These are phyloP conservation scores for Mimas tiliae DNA, from an alignment of 2,888 invertebrate genomes.

Conservation along the genomic window DNA sequence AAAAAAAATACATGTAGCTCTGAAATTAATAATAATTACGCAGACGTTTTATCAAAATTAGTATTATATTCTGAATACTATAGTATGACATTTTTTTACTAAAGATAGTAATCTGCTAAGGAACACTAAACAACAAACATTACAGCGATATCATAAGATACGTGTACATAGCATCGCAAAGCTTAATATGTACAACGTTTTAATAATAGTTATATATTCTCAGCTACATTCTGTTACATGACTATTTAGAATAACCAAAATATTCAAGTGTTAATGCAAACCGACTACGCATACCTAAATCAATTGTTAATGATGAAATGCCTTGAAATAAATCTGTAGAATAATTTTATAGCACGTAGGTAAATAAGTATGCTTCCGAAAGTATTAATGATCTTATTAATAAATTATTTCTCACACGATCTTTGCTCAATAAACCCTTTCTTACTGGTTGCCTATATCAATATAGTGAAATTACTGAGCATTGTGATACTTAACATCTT, in stretches of 20 bases:
- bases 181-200: neutral
- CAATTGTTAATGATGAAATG: neutral
- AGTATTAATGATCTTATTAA: constrained; percentile 1
- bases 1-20: too few species aligned
- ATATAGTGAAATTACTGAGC: too few species aligned
- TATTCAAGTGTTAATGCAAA: constrained; percentile 41
- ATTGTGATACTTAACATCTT: too few species aligned
- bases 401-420: neutral
- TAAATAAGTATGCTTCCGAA: neutral
- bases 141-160: too few species aligned
- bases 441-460: too few species aligned
- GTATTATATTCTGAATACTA: too few species aligned
- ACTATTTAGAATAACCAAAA: constrained; percentile 34
- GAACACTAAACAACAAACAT: too few species aligned
- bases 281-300: constrained; percentile 35
- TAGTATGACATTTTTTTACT: too few species aligned
- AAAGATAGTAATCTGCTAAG: too few species aligned
- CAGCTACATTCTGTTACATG: neutral
- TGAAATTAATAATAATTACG: too few species aligned
- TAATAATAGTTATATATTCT: neutral
- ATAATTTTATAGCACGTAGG: neutral
- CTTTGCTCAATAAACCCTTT: neutral
- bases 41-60: too few species aligned
- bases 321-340: neutral
- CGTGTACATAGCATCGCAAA: neutral